Evolutionary conservation across 2,797 vertebrate species (phyloP), one percentile per base, ranked within the genome.

Genomic region (Mormyrus proboscirostris): DNA sequence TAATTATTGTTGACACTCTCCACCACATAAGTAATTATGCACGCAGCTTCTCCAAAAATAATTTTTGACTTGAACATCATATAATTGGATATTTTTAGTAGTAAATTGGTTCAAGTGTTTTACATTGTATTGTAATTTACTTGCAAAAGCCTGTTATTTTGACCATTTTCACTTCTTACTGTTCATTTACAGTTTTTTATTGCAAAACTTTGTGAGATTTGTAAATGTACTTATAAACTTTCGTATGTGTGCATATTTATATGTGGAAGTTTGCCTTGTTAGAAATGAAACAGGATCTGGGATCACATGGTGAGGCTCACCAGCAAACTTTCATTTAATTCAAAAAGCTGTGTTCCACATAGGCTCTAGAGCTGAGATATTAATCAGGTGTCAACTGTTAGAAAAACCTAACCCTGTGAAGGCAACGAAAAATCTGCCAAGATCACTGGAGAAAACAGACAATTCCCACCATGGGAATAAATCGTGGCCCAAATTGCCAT

Each of bases 11-110:
- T 65, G 87, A 69, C 57, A 59, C 85, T 87, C 16, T 29, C 25
- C 49, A 85, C 47, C 47, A 19, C n/a, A 49, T 10, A 69, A 88
- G 57, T 88, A 65, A 88, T 65, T 88, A 65, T 50, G 47, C 47
- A 69, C 57, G 25, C 82, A 51, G 25, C 57, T 55, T 62, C 53
- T 57, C 51, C n/a, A 47, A 65, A n/a, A 41, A 57, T 69, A 69
- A 88, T 88, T 88, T 88, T 88, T 65, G n/a, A 88, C 44, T 65
- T 47, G 19, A 25, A 14, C 57, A 69, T 88, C 86, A 59, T 87
- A 57, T 87, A 87, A 87, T 87, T 87, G 86, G 86, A 59, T 59
- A 87, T 87, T 87, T 55, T 57, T 87, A 57, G 86, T 14, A 87
- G 6, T 87, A 59, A 51, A 59, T 53, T 87, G 33, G 33, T 59